These are phyloP conservation scores for Acridotheres tristis DNA, from an alignment of 2,797 vertebrate genomes.

Conservation along the genomic window DNA sequence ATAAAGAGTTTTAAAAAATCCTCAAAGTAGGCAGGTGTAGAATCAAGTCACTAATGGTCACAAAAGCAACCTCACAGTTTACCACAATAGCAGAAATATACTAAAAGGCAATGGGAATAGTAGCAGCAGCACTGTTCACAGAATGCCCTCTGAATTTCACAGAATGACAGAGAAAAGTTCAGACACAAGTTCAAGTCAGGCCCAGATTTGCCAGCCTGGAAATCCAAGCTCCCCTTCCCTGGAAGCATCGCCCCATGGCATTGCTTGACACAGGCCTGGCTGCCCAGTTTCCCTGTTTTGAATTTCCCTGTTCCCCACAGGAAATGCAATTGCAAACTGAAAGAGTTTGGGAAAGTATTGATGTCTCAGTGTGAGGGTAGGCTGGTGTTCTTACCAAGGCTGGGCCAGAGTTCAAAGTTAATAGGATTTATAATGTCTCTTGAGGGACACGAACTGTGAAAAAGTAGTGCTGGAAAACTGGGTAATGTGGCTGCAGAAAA, in stretches of 20 bases:
- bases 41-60: not conserved
- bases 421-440: conserved; percentile 44
- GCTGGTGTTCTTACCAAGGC: conserved; percentile 4
- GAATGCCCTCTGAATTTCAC: not conserved
- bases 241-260: not conserved
- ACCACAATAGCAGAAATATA: accelerated
- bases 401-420: conserved; percentile 56
- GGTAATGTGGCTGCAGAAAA: conserved; percentile 32
- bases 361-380: not conserved
- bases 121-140: not conserved
- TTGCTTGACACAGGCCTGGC: not conserved
- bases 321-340: not conserved
- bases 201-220: not conserved
- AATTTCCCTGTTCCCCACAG: not conserved
- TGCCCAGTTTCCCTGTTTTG: not conserved
- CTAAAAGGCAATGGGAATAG: not conserved
- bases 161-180: not conserved
- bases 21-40: not conserved
- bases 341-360: not conserved
- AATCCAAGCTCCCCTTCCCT: not conserved
- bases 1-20: not conserved
- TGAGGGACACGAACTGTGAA: conserved; percentile 58
- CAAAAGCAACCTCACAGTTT: not conserved
- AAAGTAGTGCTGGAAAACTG: conserved; percentile 16
- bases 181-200: not conserved